Evolutionary conservation across 2,797 vertebrate species (phyloP).

Genomic region (Phalloptychus januarius): DNA sequence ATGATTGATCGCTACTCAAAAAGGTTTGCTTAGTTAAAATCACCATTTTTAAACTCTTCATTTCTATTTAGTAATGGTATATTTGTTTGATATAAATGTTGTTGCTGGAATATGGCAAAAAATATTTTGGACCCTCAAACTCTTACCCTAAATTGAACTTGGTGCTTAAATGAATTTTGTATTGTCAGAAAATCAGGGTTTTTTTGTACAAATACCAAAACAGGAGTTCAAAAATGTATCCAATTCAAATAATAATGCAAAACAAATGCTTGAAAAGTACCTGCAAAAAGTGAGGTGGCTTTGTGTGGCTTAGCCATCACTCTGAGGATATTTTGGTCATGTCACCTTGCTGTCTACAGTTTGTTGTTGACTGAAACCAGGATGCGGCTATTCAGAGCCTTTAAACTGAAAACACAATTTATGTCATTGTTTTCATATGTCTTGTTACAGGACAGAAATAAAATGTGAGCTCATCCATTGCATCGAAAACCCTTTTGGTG

Average conservation of each 20-base stretch:
- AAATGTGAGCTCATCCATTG: not conserved
- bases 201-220: not conserved
- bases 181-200: slow-evolving; percentile 1
- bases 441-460: not conserved
- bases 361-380: slow-evolving; percentile 9
- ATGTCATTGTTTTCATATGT: not conserved
- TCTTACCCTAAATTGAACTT: not conserved
- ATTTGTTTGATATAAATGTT: not conserved
- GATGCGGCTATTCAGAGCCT: slow-evolving; percentile 9
- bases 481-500: slow-evolving; percentile 2
- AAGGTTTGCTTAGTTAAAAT: not conserved
- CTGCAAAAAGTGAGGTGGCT: slow-evolving; percentile 22
- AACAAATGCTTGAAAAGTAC: slow-evolving; percentile 8
- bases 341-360: slow-evolving; percentile 28
- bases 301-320: slow-evolving; percentile 14
- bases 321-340: slow-evolving; percentile 33
- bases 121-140: not conserved
- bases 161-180: not conserved
- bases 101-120: not conserved
- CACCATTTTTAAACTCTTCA: not conserved
- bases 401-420: not conserved
- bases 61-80: not conserved
- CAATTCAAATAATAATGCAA: slow-evolving; percentile 14
- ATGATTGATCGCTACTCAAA: not conserved
- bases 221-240: slow-evolving; percentile 19